A percentile compares a stretch with the other conserved stretches of the same genome.
Conservation (phyloP, 2,797 vertebrate species). For the Manis pentadactyla region DNA sequence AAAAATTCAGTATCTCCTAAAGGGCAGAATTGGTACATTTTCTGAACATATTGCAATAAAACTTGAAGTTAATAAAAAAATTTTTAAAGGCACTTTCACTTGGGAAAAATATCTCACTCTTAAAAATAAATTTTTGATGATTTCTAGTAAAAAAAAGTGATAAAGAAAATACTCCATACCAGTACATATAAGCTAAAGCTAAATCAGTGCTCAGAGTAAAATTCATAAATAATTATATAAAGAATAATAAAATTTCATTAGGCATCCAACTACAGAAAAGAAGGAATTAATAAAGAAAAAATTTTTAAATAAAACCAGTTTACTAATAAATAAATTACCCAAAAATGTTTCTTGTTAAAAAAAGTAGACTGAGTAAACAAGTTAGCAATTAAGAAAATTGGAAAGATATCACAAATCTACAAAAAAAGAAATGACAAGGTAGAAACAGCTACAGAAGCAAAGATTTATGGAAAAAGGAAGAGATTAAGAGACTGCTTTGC, state of each 20-base stretch:
- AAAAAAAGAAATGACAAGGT: conserved; percentile 33
- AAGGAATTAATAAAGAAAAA: not conserved
- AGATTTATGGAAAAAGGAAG: not conserved
- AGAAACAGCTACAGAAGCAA: not conserved
- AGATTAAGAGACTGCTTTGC: not conserved
- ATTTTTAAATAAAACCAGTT: not conserved
- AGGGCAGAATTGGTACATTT: not conserved
- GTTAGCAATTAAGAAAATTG: conserved; percentile 35
- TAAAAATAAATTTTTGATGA: not conserved
- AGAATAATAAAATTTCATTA: not conserved
- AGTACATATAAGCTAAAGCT: not conserved
- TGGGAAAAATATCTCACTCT: not conserved
- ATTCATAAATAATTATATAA: not conserved
- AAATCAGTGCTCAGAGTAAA: conserved; percentile 2
- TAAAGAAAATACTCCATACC: not conserved
- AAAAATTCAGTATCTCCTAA: not conserved
- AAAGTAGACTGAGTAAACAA: not conserved
- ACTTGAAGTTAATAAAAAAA: not conserved
- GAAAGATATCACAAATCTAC: conserved; percentile 17
- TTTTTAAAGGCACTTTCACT: not conserved
- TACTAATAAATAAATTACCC: conserved; percentile 29
- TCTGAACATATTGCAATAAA: not conserved
- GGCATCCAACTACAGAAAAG: not conserved
- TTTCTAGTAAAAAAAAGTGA: not conserved
- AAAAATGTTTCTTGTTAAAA: not conserved